Evolutionary conservation across 2,797 vertebrate species (phyloP).

Genomic region (Chrysolophus pictus): DNA sequence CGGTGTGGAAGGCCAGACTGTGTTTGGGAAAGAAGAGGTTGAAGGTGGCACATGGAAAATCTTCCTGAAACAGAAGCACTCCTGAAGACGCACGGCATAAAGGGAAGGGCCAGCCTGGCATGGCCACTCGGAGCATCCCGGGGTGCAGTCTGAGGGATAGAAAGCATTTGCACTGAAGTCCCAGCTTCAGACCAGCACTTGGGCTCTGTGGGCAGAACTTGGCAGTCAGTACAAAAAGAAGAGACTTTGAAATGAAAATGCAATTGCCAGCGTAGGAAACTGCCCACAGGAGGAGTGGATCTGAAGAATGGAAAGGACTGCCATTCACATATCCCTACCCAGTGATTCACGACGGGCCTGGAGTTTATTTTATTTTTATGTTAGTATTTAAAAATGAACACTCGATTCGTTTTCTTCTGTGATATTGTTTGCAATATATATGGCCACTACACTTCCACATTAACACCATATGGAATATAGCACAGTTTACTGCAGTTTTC

Average conservation of each 20-base stretch:
- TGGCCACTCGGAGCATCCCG: constrained; percentile 57
- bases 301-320: constrained; percentile 12
- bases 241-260: constrained; percentile 62
- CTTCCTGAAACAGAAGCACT: constrained; percentile 71
- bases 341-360: constrained; percentile 58
- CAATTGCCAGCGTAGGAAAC: constrained; percentile 39
- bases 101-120: constrained; percentile 54
- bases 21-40: constrained; percentile 56
- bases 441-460: constrained; percentile 52
- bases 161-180: constrained; percentile 71
- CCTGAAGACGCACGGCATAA: constrained; percentile 27
- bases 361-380: constrained; percentile 76
- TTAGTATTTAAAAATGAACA: constrained; percentile 77
- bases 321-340: constrained; percentile 57
- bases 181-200: constrained; percentile 66
- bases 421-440: constrained; percentile 66
- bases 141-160: constrained; percentile 59
- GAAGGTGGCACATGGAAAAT: neutral
- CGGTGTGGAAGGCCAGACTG: constrained; percentile 57
- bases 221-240: constrained; percentile 11
- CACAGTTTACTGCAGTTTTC: constrained; percentile 64
- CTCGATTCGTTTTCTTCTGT: constrained; percentile 61
- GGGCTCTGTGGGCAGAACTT: constrained; percentile 49
- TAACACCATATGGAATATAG: constrained; percentile 69
- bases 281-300: constrained; percentile 44